Evolutionary conservation across 2,888 invertebrate species (phyloP).

Genomic region (Isoperla grammatica): DNA sequence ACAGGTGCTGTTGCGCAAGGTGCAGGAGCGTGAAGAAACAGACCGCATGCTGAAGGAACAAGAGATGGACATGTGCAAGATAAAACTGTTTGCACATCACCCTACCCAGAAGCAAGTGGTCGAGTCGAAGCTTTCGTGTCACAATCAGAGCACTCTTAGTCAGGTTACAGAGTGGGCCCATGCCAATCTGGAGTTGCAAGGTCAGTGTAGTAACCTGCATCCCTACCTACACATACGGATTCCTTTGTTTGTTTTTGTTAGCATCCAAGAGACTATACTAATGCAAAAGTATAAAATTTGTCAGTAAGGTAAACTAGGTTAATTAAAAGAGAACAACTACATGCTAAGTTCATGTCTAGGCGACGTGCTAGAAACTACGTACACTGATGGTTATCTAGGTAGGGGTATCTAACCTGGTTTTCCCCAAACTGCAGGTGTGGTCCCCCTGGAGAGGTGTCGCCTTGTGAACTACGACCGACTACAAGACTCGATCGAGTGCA

Average conservation of each 20-base stretch:
- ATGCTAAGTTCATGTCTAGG: too few relatives aligned
- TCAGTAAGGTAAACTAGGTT: too few relatives aligned
- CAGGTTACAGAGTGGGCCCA: constrained; percentile 56
- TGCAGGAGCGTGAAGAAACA: constrained; percentile 61
- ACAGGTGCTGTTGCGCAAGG: constrained; percentile 53
- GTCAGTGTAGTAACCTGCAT: too few relatives aligned
- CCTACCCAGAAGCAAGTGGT: constrained; percentile 50
- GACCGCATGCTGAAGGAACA: constrained; percentile 54
- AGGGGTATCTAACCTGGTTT: too few relatives aligned
- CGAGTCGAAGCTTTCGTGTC: constrained; percentile 53
- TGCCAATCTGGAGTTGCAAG: constrained; percentile 29
- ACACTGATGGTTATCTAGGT: too few relatives aligned
- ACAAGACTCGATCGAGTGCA: constrained; percentile 59
- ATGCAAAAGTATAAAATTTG: too few relatives aligned
- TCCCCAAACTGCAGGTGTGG: constrained; percentile 53
- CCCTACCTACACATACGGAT: too few relatives aligned
- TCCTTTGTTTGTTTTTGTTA: too few relatives aligned
- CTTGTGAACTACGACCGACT: constrained; percentile 63
- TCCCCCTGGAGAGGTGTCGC: constrained; percentile 61
- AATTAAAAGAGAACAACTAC: too few relatives aligned
- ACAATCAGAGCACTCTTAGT: constrained; percentile 53
- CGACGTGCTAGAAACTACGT: too few relatives aligned
- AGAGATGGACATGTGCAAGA: constrained; percentile 56
- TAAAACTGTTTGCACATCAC: constrained; percentile 59
- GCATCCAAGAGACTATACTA: too few relatives aligned